Evolutionary conservation across 64 coral and sea anemone genomes (phyloP).

Genomic region (Dendrophyllia cribrosa): DNA sequence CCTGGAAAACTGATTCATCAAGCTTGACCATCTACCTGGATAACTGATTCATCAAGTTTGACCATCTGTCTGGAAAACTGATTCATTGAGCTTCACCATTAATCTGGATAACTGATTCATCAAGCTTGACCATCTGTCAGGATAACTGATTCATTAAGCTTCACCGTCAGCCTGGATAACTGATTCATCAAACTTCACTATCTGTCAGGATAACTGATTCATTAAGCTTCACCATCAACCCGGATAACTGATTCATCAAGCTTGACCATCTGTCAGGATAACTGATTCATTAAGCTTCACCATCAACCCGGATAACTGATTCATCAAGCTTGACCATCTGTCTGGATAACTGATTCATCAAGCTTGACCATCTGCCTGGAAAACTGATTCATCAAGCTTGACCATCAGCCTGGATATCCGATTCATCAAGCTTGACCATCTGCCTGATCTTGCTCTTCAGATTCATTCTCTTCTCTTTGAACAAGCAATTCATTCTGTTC

Average conservation of each 20-base stretch:
- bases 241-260: too few species aligned
- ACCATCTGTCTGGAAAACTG: too few species aligned
- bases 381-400: too few species aligned
- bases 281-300: too few species aligned
- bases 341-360: not conserved
- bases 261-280: not conserved
- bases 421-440: not conserved
- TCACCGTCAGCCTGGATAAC: not conserved
- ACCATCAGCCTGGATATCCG: not conserved
- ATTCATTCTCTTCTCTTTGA: conserved; percentile 15
- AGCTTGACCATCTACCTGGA: not conserved
- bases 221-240: too few species aligned
- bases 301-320: too few species aligned
- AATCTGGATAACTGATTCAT: not conserved
- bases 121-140: not conserved
- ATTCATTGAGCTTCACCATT: too few species aligned
- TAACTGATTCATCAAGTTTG: too few species aligned
- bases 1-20: too few species aligned
- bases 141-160: too few species aligned
- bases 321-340: too few species aligned
- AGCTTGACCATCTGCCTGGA: not conserved
- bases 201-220: too few species aligned
- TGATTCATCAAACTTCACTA: not conserved
- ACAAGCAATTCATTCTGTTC: conserved; percentile 1
- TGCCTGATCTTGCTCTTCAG: conserved; percentile 13